Percentiles rank a stretch among this genome's conserved stretches.
phyloP scores from a whole-genome alignment of 2,113 vertebrate species.

The Promerops cafer region DNA sequence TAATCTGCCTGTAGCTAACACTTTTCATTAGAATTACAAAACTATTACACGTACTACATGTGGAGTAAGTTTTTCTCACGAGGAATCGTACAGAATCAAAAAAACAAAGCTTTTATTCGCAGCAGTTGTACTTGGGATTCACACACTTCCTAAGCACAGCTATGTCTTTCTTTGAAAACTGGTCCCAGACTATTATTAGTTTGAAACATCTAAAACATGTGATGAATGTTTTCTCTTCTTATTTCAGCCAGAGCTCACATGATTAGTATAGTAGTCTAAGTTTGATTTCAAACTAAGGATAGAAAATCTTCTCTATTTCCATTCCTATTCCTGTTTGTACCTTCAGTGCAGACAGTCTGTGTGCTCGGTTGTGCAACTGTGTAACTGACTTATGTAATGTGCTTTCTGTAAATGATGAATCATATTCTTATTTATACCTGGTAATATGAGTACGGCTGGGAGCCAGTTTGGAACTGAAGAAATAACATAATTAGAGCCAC shows the following conservation, averaged over 20 bases:
- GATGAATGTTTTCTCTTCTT: slow-evolving; percentile 53
- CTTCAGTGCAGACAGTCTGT: slow-evolving; percentile 57
- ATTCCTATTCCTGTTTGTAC: slow-evolving; percentile 61
- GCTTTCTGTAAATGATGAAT: slow-evolving; percentile 74
- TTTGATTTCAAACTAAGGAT: slow-evolving; percentile 68
- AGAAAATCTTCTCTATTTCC: slow-evolving; percentile 65
- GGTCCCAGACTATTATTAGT: slow-evolving; percentile 67
- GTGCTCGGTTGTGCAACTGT: slow-evolving; percentile 32
- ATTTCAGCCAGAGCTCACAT: slow-evolving; percentile 42
- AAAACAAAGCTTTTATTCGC: slow-evolving; percentile 35
- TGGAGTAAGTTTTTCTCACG: slow-evolving; percentile 26
- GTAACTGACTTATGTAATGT: slow-evolving; percentile 63
- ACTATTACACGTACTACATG: slow-evolving; percentile 4
- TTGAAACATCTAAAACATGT: slow-evolving; percentile 52
- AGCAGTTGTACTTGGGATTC: slow-evolving; percentile 36
- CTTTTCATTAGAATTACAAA: slow-evolving; percentile 15
- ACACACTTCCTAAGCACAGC: slow-evolving; percentile 46
- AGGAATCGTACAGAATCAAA: slow-evolving; percentile 2
- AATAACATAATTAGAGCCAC: slow-evolving; percentile 62
- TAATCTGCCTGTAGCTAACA: slow-evolving; percentile 36
- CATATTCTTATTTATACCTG: slow-evolving; percentile 71
- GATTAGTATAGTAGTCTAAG: slow-evolving; percentile 50
- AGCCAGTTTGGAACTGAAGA: slow-evolving; percentile 64
- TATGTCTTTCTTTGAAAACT: slow-evolving; percentile 51
- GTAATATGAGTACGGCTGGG: slow-evolving; percentile 49